These are phyloP conservation scores for Ylistrum balloti DNA, from an alignment of 1,140 invertebrate species.

Conservation along the genomic window DNA sequence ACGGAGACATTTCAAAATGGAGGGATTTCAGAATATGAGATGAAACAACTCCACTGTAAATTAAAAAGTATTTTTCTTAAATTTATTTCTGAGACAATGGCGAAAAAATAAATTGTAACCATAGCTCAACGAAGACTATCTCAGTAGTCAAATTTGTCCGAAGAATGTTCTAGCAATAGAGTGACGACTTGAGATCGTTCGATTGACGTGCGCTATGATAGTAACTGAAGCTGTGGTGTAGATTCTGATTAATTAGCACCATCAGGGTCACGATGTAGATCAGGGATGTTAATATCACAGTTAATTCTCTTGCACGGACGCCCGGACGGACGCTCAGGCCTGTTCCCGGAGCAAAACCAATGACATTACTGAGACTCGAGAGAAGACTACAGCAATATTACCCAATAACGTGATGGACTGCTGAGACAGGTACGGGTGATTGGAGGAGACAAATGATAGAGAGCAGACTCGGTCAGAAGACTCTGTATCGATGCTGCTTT, in stretches of 20 bases:
- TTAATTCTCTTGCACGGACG: not conserved
- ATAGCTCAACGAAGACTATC: too few relatives aligned
- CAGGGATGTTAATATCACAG: not conserved
- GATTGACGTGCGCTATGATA: not conserved
- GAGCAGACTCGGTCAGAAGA: not conserved
- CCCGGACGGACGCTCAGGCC: not conserved
- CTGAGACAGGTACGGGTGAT: not conserved
- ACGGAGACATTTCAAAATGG: too few relatives aligned
- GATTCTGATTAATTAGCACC: not conserved
- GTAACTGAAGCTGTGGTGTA: not conserved
- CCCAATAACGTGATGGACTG: not conserved
- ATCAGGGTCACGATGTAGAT: not conserved
- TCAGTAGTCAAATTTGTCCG: not conserved
- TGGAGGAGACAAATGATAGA: constrained; percentile 1
- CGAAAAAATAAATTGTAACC: too few relatives aligned
- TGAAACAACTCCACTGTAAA: too few relatives aligned
- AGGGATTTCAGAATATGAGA: too few relatives aligned
- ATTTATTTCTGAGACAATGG: too few relatives aligned
- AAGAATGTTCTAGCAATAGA: not conserved
- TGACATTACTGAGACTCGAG: not conserved
- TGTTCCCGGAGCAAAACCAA: not conserved
- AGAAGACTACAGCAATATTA: not conserved
- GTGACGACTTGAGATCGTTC: not conserved
- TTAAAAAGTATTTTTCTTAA: too few relatives aligned
- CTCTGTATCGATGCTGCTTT: not conserved